Base-by-base conservation (phyloP, 92 coral and sea anemone genomes). In the Zoanthus gigantus region DNA sequence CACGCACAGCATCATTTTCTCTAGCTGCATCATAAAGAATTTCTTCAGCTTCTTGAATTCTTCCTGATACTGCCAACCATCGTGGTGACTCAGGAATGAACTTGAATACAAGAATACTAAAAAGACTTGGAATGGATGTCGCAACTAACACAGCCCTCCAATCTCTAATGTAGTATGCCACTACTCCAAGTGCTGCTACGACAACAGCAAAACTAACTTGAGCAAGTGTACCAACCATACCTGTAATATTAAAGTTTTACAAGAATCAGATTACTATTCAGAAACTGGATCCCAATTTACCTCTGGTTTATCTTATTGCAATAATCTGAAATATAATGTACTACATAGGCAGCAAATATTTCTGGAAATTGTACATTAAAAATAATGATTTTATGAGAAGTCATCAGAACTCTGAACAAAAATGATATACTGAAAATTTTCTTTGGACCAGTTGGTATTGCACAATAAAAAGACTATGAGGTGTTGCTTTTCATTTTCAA, bases 81-180 rank as follows among this genome's bases (percentile, higher is more conserved):
- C 99, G 90, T 30, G 98, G 94, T 0, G 99, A 96, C 61, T 96
- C 99, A 65, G 96, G 92, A 46, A 93, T 73, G n/a, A 79, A 72
- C 12, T 81, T 87, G 63, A 92, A 82, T 12, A 89, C 67, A 8
- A 93, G 72, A 74, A 92, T 46, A 30, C 92, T 94, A 50, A 96
- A 46, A 15, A 90, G 34, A 17, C 94, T 88, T 42, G 96, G 96
- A 37, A 92, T 29, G 28, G 94, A 86, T 48, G 96, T 90, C 7
- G 90, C 89, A 5, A 95, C 82, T 34, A 90, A 84, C 15, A 95
- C 77, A 0, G 87, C 84, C 37, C 94, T 94, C 99, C 99, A 96
- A 82, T 93, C 88, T 66, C 81, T 92, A 7, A 95, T 87, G 30
- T 92, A 44, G 58, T 95, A 93, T 9, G 98, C 99, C 79, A 96